These are phyloP conservation scores for Caenorhabditis sp. DNA, from an alignment of 2,888 invertebrate genomes.

Conservation along the genomic window DNA sequence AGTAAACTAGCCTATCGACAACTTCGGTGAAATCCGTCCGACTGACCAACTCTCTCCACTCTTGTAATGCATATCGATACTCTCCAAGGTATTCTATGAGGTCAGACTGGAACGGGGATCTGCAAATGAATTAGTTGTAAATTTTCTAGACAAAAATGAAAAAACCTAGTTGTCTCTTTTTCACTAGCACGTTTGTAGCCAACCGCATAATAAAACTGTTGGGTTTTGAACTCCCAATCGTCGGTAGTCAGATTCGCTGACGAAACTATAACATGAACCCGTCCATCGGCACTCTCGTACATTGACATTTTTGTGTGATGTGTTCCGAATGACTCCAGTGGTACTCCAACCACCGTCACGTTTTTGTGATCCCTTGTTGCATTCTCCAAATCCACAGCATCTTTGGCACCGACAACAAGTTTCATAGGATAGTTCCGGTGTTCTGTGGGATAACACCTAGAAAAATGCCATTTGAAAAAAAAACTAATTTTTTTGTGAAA, in stretches of 20 bases:
- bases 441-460: constrained; percentile 48
- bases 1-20: constrained; percentile 72
- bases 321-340: constrained; percentile 73
- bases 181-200: constrained; percentile 24
- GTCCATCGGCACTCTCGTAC: constrained; percentile 64
- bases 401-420: constrained; percentile 49
- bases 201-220: constrained; percentile 73
- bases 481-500: neutral
- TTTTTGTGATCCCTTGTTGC: constrained; percentile 14
- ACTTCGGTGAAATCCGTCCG: constrained; percentile 57
- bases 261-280: constrained; percentile 75
- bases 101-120: constrained; percentile 57
- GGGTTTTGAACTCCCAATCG: constrained; percentile 78
- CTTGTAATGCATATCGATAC: neutral
- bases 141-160: neutral
- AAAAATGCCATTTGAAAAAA: too few species aligned
- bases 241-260: constrained; percentile 75
- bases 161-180: constrained; percentile 4
- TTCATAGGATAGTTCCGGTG: constrained; percentile 48
- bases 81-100: constrained; percentile 58
- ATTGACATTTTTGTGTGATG: constrained; percentile 80
- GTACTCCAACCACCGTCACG: constrained; percentile 58
- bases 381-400: constrained; percentile 1
- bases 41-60: constrained; percentile 61
- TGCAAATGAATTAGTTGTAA: constrained; percentile 5